Percentiles rank a stretch among this genome's conserved stretches.
phyloP scores from a whole-genome alignment of 2,113 vertebrate species.

The Brachyistius frenatus region DNA sequence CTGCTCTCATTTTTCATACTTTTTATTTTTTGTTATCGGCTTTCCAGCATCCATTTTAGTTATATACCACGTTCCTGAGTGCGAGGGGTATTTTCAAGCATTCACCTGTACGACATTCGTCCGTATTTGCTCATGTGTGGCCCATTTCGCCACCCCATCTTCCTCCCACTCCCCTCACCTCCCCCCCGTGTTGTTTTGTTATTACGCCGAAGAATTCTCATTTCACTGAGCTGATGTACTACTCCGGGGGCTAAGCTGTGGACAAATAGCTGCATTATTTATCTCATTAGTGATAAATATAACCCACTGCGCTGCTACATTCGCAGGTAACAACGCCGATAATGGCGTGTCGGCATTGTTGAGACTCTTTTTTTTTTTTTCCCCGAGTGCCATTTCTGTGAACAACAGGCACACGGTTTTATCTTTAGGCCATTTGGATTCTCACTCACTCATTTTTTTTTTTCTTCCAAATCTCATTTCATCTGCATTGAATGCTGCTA shows the following conservation, averaged over 20 bases:
- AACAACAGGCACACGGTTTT: slow-evolving; percentile 68
- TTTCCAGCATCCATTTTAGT: background rate
- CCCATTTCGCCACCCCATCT: background rate
- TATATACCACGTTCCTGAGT: background rate
- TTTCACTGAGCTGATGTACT: slow-evolving; percentile 31
- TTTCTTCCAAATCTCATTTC: slow-evolving; percentile 66
- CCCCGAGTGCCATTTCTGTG: slow-evolving; percentile 61
- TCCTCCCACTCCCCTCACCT: background rate
- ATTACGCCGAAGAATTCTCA: slow-evolving; percentile 46
- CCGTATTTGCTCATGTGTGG: slow-evolving; percentile 16
- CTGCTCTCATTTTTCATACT: background rate
- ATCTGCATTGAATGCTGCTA: slow-evolving; percentile 70
- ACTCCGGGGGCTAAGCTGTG: slow-evolving; percentile 48
- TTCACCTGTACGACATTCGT: slow-evolving; percentile 25
- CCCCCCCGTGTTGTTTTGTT: slow-evolving; percentile 15
- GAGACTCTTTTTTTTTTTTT: slow-evolving; percentile 29
- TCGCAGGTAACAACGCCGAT: slow-evolving; percentile 65
- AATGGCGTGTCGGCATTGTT: slow-evolving; percentile 39
- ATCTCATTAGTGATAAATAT: slow-evolving; percentile 77
- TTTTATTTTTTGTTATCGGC: background rate
- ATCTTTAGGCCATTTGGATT: slow-evolving; percentile 76
- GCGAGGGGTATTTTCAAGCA: background rate
- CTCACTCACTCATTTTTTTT: slow-evolving; percentile 54
- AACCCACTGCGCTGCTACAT: slow-evolving; percentile 54
- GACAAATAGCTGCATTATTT: slow-evolving; percentile 70